Base-by-base conservation (phyloP, 2,888 invertebrate species). In the Parnassius orleans region DNA sequence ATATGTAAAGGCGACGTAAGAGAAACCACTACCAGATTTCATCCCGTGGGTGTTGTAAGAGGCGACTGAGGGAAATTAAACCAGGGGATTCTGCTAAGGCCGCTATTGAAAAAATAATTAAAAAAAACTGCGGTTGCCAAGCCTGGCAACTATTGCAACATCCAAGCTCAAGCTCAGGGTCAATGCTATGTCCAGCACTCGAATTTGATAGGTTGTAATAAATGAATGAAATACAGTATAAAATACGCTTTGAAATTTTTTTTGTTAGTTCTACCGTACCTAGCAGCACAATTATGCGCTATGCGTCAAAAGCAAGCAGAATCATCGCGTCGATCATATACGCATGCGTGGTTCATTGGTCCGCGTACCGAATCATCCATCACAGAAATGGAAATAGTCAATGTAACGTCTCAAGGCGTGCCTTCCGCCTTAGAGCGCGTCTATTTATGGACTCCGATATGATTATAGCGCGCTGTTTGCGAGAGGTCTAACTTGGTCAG, bases 341-440 rank as follows among this genome's bases (percentile, higher is more conserved):
- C 56, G 61, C 61, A 63, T 58, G 57, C 57, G 63, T 53, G 41
- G 53, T 54, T 42, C 53, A 58, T 50, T 33, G 24, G 46, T 11
- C 51, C 11, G 46, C 48, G 57, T 50, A 54, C 58, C 50, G 42
- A 58, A 63, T 63, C 57, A 61, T 56, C 55, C 43, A 63, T 58
- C 24, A 63, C 62, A 51, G 58, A 63, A 54, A 63, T 63, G 62
- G 62, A 63, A 63, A 62, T 57, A 58, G 50, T 54, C 54, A 58
- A 54, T 58, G 54, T 63, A 57, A 57, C 57, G 19, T 48, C 46
- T 12, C 61, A 19, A 54, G 53, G 57, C 62, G 61, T 56, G 62
- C 44, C 57, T 62, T 62, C 62, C 62, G 62, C 44, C 62, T 62
- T 62, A 57, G 52, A 19, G 52, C 48, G 53, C 48, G 33, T 57